These are phyloP conservation scores for Catharus minimus DNA, from an alignment of 2,113 vertebrate genomes.

Conservation along the genomic window DNA sequence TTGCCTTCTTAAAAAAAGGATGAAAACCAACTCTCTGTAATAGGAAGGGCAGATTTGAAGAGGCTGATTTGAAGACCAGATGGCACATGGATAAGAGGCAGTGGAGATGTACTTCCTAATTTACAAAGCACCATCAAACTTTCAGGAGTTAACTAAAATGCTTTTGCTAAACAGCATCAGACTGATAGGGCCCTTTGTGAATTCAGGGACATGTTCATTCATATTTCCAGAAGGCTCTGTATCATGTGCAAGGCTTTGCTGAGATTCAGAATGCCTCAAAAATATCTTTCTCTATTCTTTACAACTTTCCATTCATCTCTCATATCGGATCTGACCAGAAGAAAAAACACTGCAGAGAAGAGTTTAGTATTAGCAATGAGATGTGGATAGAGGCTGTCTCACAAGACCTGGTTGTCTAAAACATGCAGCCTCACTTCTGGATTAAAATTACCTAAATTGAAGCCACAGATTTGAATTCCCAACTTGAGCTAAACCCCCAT, in stretches of 20 bases:
- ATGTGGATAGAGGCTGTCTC: neutral
- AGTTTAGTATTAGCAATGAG: neutral
- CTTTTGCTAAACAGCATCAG: neutral
- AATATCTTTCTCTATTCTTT: neutral
- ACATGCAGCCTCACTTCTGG: neutral
- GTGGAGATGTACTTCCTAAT: neutral
- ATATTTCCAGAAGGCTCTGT: neutral
- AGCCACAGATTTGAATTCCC: neutral
- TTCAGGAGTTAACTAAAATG: neutral
- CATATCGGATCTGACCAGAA: neutral
- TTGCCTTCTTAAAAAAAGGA: neutral
- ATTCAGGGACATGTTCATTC: neutral
- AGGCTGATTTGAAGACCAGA: neutral
- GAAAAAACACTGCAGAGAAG: neutral
- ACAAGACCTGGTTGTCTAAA: neutral
- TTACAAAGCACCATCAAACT: neutral
- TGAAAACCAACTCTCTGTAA: neutral
- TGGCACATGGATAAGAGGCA: neutral
- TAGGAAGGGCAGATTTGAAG: neutral
- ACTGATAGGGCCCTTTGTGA: neutral
- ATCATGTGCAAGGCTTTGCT: neutral
- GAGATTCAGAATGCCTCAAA: neutral
- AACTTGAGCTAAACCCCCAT: neutral
- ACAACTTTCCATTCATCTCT: neutral
- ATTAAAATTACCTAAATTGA: neutral